Evolutionary conservation across 2,888 invertebrate species (phyloP).

Genomic region (Drosophila yooni): DNA sequence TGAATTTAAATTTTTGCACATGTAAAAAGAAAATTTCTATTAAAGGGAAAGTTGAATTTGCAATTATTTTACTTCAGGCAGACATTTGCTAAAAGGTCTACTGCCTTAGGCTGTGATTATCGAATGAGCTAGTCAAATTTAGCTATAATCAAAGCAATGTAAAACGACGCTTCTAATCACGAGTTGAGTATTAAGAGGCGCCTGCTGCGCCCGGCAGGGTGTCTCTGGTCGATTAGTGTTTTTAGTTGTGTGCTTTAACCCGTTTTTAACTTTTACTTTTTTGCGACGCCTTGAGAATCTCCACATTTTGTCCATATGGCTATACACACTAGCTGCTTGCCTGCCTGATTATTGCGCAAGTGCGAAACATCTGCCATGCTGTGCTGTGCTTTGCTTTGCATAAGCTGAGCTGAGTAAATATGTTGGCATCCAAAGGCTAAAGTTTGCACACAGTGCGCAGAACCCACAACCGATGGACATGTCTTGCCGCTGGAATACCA

Average conservation of each 20-base stretch:
- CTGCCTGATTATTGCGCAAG: conserved; percentile 62
- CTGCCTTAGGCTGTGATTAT: conserved; percentile 25
- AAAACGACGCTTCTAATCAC: conserved; percentile 30
- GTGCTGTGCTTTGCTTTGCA: conserved; percentile 56
- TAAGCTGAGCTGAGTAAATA: conserved; percentile 50
- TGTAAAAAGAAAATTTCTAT: not conserved
- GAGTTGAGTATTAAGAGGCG: conserved; percentile 18
- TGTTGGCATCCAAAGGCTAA: conserved; percentile 76
- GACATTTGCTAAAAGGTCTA: conserved; percentile 22
- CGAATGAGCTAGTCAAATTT: conserved; percentile 26
- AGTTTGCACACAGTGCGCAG: conserved; percentile 59
- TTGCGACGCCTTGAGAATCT: conserved; percentile 60
- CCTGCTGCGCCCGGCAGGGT: conserved; percentile 47
- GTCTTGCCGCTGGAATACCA: conserved; percentile 31
- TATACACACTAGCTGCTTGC: conserved; percentile 21
- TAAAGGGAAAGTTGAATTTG: conserved; percentile 3
- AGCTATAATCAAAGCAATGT: conserved; percentile 41
- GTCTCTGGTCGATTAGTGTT: conserved; percentile 31
- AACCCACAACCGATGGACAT: conserved; percentile 49
- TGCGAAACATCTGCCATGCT: conserved; percentile 6
- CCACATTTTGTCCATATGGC: conserved; percentile 30
- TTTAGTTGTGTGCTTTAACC: conserved; percentile 30
- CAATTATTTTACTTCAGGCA: not conserved
- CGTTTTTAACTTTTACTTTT: conserved; percentile 65
- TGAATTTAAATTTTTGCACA: not conserved